Evolutionary conservation across 30 jellyfish, hydroid and myxozoan genomes (phyloP).

Genomic region (Hydractinia symbiolongicarpus): DNA sequence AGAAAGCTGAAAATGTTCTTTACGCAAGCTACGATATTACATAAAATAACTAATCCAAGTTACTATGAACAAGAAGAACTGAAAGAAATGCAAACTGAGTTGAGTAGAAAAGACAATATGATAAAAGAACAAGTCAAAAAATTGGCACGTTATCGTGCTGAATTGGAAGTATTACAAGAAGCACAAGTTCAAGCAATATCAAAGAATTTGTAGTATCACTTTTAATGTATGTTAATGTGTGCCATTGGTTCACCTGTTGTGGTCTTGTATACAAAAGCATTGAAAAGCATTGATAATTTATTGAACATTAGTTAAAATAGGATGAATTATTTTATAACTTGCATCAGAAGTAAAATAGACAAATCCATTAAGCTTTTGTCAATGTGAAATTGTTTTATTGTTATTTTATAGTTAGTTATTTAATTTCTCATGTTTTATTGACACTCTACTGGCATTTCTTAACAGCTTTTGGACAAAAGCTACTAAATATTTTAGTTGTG

Average conservation of each 20-base stretch:
- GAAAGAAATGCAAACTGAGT: neutral
- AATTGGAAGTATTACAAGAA: slow-evolving; percentile 24
- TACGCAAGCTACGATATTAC: neutral
- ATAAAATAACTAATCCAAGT: neutral
- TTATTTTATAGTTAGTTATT: no score
- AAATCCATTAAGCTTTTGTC: no score
- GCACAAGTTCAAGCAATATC: slow-evolving; percentile 14
- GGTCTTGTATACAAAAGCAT: no score
- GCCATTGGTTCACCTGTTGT: no score
- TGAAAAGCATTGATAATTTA: no score
- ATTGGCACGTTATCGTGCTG: slow-evolving; percentile 7
- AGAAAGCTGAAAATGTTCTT: neutral
- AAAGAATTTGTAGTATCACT: neutral
- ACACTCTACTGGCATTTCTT: neutral
- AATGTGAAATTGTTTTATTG: no score
- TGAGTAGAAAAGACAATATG: slow-evolving; percentile 6
- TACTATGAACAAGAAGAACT: slow-evolving; percentile 7
- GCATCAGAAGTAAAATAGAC: no score
- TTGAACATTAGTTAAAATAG: no score
- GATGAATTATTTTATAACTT: no score
- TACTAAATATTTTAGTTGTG: no score
- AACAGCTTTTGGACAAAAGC: neutral
- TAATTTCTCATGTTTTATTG: neutral
- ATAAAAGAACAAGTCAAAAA: slow-evolving; percentile 18
- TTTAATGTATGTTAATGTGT: no score